Conservation (phyloP, 2,888 invertebrate genomes). For the Tineola bisselliella region DNA sequence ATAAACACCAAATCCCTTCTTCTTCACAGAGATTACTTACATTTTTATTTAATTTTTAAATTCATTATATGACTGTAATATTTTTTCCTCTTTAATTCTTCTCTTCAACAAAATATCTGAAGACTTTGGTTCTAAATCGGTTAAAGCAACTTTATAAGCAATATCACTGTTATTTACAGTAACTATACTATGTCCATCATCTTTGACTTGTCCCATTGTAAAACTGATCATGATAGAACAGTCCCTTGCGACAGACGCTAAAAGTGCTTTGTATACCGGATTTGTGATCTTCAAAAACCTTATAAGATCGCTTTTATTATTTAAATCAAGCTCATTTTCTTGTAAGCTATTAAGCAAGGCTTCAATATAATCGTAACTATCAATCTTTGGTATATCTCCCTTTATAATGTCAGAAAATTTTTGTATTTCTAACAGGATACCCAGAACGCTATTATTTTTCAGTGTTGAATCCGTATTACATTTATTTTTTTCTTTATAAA, state of each 20-base stretch:
- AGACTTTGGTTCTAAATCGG: constrained; percentile 76
- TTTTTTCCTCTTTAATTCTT: constrained; percentile 32
- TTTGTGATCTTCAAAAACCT: constrained; percentile 26
- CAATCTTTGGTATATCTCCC: not conserved
- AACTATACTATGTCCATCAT: constrained; percentile 31
- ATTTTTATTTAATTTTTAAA: constrained; percentile 14
- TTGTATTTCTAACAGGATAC: constrained; percentile 38
- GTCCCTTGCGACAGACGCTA: constrained; percentile 75
- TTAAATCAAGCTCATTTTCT: constrained; percentile 25
- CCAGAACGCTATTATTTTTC: constrained; percentile 22
- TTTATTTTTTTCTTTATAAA: not conserved
- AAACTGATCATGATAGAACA: constrained; percentile 76
- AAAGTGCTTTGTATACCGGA: constrained; percentile 39
- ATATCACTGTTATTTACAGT: constrained; percentile 37
- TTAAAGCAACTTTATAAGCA: constrained; percentile 66
- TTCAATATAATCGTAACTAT: not conserved
- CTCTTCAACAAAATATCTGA: constrained; percentile 37
- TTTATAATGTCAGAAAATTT: constrained; percentile 22
- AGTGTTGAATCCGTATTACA: not conserved
- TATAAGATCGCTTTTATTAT: constrained; percentile 22
- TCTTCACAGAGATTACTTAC: no score
- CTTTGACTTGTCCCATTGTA: constrained; percentile 24
- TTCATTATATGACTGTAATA: constrained; percentile 34
- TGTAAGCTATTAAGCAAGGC: not conserved
- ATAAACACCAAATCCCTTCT: no score